Evolutionary conservation across 1,140 invertebrate species (phyloP), one percentile per base, ranked within the genome.

Genomic region (Mizuhopecten yessoensis): DNA sequence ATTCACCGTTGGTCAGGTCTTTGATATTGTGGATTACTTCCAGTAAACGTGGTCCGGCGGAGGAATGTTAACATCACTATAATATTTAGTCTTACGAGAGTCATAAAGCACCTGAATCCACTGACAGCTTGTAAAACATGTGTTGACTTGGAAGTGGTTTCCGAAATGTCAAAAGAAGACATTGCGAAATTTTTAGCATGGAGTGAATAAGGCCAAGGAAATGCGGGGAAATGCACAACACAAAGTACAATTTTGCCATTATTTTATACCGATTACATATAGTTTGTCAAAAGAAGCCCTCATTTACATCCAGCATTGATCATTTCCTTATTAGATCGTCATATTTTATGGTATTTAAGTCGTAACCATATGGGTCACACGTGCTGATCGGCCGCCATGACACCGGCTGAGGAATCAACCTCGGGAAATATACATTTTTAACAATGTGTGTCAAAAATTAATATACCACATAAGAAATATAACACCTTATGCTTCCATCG

Each of bases 331-430:
- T 2, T n/a, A 75, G 57, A 75, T 75, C 57, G 9, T 29, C 23
- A n/a, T 1, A 29, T 29, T 75, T 75, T 75, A 29, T n/a, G 57
- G n/a, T 75, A 75, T 75, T 75, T 75, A 29, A 5, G n/a, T 75
- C 57, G 57, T 75, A 75, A 75, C 57, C 57, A 91, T 90, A 93
- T 91, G 90, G 86, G 33, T 34, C 91, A 92, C 91, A 93, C 92
- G 92, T 94, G 92, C 91, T 90, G 86, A 88, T 86, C 86, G 87
- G 89, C 92, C 92, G 93, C 93, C 93, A 94, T 94, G 93, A 93
- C 93, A 93, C 92, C 92, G 91, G 90, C 89, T 57, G 34, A 91
- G 34, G 90, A 86, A 87, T 89, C 86, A 89, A 88, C 42, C 23
- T 36, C n/a, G 20, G 10, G 33, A 86, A 39, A 75, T 23, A 39